Percentiles rank a stretch among this genome's conserved stretches.
These are phyloP conservation scores for Paraescarpia echinospica DNA, from an alignment of 1,140 invertebrate genomes.

Conservation along the genomic window DNA sequence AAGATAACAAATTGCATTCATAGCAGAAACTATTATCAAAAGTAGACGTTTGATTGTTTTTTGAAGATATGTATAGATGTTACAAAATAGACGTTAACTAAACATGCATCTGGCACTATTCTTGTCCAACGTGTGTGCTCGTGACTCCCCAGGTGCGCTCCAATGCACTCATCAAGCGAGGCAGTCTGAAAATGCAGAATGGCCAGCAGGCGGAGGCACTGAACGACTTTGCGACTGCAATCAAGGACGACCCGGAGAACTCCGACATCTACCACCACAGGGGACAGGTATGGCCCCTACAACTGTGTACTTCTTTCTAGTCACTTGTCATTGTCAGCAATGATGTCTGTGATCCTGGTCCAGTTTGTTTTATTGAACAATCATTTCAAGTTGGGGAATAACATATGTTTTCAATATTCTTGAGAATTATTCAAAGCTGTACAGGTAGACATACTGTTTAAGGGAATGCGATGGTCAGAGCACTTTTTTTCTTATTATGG, in stretches of 20 bases:
- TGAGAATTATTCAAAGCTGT: neutral
- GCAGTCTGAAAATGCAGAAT: conserved; percentile 78
- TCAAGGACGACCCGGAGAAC: conserved; percentile 74
- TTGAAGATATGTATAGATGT: no score
- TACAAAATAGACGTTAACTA: neutral
- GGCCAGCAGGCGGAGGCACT: conserved; percentile 73
- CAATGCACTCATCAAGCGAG: conserved; percentile 89
- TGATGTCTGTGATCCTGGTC: no score
- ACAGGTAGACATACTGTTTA: no score
- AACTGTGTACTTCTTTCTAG: neutral
- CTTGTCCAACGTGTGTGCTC: neutral
- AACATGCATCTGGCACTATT: neutral
- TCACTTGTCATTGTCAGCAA: no score
- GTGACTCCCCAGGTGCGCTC: conserved; percentile 41
- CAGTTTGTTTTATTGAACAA: neutral
- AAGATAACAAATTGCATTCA: no score
- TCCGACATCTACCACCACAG: conserved; percentile 82
- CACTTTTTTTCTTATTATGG: no score
- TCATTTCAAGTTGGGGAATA: conserved; percentile 13
- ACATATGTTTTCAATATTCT: neutral
- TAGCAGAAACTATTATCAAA: no score
- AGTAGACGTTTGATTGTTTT: no score
- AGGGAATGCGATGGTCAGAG: no score
- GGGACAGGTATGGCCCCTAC: conserved; percentile 65
- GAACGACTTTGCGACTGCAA: conserved; percentile 71